phyloP scores from a whole-genome alignment of 2,888 invertebrate species.

The Aporophyla nigra region DNA sequence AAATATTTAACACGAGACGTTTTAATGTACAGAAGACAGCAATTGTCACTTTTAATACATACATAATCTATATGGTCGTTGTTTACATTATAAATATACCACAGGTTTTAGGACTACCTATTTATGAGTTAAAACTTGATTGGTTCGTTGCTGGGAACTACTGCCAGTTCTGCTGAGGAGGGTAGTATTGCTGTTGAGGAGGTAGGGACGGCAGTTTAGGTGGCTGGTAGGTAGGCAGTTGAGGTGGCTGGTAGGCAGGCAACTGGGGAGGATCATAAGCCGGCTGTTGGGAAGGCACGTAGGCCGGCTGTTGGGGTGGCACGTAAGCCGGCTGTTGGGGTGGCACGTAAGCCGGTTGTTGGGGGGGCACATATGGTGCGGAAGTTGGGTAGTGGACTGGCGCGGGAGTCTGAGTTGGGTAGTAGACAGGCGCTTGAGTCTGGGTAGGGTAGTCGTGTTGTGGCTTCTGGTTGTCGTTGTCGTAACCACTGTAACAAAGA shows the following conservation, averaged over 20 bases:
- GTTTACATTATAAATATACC: conserved; percentile 44
- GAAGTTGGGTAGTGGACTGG: conserved; percentile 74
- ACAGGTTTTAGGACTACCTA: conserved; percentile 43
- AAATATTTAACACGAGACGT: conserved; percentile 39
- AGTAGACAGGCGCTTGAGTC: conserved; percentile 69
- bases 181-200: conserved; percentile 53
- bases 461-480: not conserved
- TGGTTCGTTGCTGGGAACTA: conserved; percentile 57
- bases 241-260: conserved; percentile 29
- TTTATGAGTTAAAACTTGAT: conserved; percentile 63
- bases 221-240: conserved; percentile 47
- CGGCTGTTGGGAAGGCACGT: conserved; percentile 57
- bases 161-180: conserved; percentile 37
- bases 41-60: conserved; percentile 36
- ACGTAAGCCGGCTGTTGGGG: conserved; percentile 40
- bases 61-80: conserved; percentile 51
- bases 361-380: conserved; percentile 75
- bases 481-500: conserved; percentile 54
- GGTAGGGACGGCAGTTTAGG: conserved; percentile 57
- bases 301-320: conserved; percentile 61
- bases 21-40: conserved; percentile 53
- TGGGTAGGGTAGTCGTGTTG: conserved; percentile 48
- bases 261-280: conserved; percentile 30
- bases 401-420: conserved; percentile 38
- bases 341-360: conserved; percentile 33